Base-by-base conservation (phyloP, 2,888 invertebrate species). In the Quadriops clusia region DNA sequence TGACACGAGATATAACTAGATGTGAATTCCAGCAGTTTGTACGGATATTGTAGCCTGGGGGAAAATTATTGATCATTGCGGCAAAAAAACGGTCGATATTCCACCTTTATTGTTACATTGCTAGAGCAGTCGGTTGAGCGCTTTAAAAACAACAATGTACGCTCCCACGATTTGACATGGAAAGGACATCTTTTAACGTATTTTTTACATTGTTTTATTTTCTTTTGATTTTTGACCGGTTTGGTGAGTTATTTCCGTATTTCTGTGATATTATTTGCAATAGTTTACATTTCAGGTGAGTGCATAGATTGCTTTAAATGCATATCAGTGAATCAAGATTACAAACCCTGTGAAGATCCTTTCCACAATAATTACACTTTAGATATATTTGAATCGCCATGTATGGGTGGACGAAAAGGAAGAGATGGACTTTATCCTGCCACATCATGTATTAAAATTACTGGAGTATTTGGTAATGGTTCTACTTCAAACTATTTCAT, bases 231-330 rank as follows among this genome's bases (percentile, higher is more conserved):
- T 30, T 30, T 10, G 11, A 23, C 22, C 17, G 5, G 10, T 22
- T 28, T 14, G 27, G 27, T 32, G 28, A 32, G 32, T 28, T 1
- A 22, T 29, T 29, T 21, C 20, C 12, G 11, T 16, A 12, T 17
- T 24, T 24, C 16, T n/a, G 14, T 22, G 13, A 8, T 12, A 12
- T 22, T 13, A n/a, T 5, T n/a, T 17, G 16, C 9, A 16, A 17
- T 7, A 5, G 18, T 17, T 17, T 15, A 15, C 9, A 9, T 42
- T 56, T 12, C 51, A 74, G 75, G 64, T 10, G 58, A 61, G 40
- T 67, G 74, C 30, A 91, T 97, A 53, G 95, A 94, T 62, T 97
- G 95, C 58, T 97, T 94, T 70, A 93, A 93, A 59, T 97, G 97
- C 58, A 84, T 89, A 26, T 95, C 94, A 1, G 75, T 87, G 63